Conservation (phyloP, 92 coral and sea anemone species). For the Epizoanthus illoricatus region DNA sequence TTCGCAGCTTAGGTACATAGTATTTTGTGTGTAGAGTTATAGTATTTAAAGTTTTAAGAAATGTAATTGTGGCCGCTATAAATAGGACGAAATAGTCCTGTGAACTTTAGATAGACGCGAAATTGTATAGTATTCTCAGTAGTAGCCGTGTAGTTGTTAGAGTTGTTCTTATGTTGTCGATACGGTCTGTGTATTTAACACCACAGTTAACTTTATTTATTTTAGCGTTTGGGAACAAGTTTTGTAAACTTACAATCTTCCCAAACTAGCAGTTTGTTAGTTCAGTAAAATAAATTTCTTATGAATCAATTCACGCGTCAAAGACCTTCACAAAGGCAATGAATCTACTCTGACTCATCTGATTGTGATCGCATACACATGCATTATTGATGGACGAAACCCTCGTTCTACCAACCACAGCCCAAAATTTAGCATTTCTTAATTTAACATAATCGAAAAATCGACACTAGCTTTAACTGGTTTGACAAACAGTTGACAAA, state of each 20-base stretch:
- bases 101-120: neutral
- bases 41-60: constrained; percentile 14
- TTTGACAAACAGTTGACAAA: constrained; percentile 76
- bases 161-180: constrained; percentile 20
- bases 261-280: constrained; percentile 90
- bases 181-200: constrained; percentile 85
- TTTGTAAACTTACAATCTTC: constrained; percentile 95
- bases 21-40: constrained; percentile 24
- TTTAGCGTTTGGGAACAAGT: constrained; percentile 80
- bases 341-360: constrained; percentile 10
- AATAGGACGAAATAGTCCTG: constrained; percentile 5
- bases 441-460: constrained; percentile 79
- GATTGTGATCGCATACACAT: constrained; percentile 65
- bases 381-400: constrained; percentile 59
- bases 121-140: constrained; percentile 23
- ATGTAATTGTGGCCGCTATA: neutral
- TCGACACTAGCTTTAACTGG: constrained; percentile 72
- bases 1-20: constrained; percentile 59
- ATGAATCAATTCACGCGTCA: constrained; percentile 68
- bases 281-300: constrained; percentile 90
- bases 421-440: constrained; percentile 62
- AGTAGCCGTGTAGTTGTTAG: constrained; percentile 16
- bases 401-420: constrained; percentile 75
- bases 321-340: constrained; percentile 6
- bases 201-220: constrained; percentile 85